Evolutionary conservation across 2,888 invertebrate genomes (phyloP).

Genomic region (Formica aserva): DNA sequence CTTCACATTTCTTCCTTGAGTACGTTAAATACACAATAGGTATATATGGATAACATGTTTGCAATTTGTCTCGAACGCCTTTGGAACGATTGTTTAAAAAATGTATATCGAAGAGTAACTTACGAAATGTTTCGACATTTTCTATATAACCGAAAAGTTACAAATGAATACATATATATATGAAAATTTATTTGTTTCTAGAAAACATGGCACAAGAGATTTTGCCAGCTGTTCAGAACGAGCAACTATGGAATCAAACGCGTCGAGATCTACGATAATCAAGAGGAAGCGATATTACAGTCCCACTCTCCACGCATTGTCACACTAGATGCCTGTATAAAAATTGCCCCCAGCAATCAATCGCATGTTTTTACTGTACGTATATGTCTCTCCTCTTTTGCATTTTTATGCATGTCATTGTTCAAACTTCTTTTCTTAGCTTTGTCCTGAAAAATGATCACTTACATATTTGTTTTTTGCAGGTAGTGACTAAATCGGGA

Average conservation of each 20-base stretch:
- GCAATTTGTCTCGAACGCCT: not conserved
- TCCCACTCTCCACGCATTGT: slow-evolving; percentile 91
- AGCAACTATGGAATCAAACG: slow-evolving; percentile 95
- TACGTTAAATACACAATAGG: not conserved
- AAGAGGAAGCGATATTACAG: slow-evolving; percentile 89
- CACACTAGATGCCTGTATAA: slow-evolving; percentile 94
- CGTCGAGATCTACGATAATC: slow-evolving; percentile 94
- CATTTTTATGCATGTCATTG: not conserved
- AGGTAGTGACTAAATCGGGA: slow-evolving; percentile 92
- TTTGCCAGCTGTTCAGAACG: slow-evolving; percentile 92
- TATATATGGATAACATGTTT: not conserved
- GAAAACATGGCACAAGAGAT: slow-evolving; percentile 95
- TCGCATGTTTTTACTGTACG: slow-evolving; percentile 86
- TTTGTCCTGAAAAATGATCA: not conserved
- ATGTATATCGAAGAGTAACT: not conserved
- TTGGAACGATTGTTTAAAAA: not conserved
- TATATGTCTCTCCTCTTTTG: slow-evolving; percentile 47
- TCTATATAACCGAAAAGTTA: not conserved
- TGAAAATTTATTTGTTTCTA: slow-evolving; percentile 85
- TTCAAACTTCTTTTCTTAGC: not conserved
- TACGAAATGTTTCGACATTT: not conserved
- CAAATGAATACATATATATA: not conserved
- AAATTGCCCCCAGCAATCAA: slow-evolving; percentile 89
- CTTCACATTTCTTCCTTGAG: not conserved
- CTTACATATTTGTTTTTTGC: not conserved